Conservation (phyloP, 2,113 vertebrate species). For the Glaucomys volans region DNA sequence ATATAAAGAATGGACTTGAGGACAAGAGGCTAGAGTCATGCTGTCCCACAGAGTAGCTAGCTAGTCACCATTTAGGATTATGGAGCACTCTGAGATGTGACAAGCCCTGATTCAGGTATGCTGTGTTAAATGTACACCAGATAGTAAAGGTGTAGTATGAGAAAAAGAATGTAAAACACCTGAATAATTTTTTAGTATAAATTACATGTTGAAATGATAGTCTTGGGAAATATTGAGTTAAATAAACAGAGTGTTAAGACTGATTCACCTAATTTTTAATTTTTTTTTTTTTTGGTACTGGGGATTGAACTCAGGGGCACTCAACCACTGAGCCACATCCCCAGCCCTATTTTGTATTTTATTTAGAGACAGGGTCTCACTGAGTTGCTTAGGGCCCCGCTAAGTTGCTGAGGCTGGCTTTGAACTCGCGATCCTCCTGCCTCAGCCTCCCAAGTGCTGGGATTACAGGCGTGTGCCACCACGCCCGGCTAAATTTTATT, state of each 20-base stretch:
- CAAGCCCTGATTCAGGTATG: background rate
- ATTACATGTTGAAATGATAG: background rate
- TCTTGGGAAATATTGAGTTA: conserved; percentile 12
- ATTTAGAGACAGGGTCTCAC: too few species aligned
- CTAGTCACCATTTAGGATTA: background rate
- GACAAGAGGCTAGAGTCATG: background rate
- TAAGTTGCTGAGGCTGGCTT: too few species aligned
- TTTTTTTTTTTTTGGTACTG: too few species aligned
- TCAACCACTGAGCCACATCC: too few species aligned
- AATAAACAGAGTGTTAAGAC: background rate
- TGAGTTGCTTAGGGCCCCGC: too few species aligned
- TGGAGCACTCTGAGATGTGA: background rate
- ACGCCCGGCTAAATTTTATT: too few species aligned
- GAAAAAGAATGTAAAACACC: background rate
- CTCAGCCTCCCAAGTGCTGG: too few species aligned
- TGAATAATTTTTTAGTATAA: background rate
- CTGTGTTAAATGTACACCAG: background rate
- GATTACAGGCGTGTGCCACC: too few species aligned
- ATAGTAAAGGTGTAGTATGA: background rate
- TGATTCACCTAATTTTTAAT: too few species aligned
- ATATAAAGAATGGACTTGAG: background rate
- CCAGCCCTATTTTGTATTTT: too few species aligned
- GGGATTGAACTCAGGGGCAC: too few species aligned
- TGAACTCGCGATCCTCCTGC: too few species aligned
- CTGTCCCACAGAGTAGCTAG: background rate